These are phyloP conservation scores for Silurus glanis DNA, from an alignment of 2,113 vertebrate genomes.

Conservation along the genomic window DNA sequence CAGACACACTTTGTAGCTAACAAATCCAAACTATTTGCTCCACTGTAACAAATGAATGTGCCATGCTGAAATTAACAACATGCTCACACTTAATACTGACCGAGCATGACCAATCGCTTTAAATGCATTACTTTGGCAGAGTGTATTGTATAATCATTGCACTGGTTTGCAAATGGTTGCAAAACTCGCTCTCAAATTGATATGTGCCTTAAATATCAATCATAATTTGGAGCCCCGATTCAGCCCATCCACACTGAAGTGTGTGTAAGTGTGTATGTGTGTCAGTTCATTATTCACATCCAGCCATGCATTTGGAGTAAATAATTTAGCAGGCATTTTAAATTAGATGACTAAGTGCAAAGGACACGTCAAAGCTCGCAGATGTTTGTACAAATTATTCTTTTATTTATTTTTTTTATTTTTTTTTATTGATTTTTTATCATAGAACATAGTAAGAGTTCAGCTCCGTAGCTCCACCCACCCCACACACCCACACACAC, in stretches of 20 bases:
- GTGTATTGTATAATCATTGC: conserved; percentile 29
- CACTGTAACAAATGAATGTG: conserved; percentile 50
- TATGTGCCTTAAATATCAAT: conserved; percentile 1
- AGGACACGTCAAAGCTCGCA: conserved; percentile 48
- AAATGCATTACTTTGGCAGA: conserved; percentile 33
- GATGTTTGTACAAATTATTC: conserved; percentile 70
- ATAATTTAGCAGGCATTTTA: background rate
- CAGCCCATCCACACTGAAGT: background rate
- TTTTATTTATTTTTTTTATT: background rate
- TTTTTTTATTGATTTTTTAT: conserved; percentile 63
- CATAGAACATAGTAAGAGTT: conserved; percentile 81
- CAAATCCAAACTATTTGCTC: conserved; percentile 31
- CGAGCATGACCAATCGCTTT: conserved; percentile 44
- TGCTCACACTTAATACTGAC: conserved; percentile 41
- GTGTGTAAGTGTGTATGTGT: background rate
- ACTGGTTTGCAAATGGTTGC: conserved; percentile 24
- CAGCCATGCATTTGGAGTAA: background rate
- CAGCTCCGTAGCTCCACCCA: conserved; percentile 76
- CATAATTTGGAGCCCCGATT: background rate
- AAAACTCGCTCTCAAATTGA: conserved; percentile 26
- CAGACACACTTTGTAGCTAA: conserved; percentile 5
- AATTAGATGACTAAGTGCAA: conserved; percentile 29
- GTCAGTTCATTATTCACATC: background rate
- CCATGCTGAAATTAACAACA: conserved; percentile 44
- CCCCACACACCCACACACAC: conserved; percentile 74